These are phyloP conservation scores for Callopanchax toddi DNA, from an alignment of 2,113 vertebrate species.

Conservation along the genomic window DNA sequence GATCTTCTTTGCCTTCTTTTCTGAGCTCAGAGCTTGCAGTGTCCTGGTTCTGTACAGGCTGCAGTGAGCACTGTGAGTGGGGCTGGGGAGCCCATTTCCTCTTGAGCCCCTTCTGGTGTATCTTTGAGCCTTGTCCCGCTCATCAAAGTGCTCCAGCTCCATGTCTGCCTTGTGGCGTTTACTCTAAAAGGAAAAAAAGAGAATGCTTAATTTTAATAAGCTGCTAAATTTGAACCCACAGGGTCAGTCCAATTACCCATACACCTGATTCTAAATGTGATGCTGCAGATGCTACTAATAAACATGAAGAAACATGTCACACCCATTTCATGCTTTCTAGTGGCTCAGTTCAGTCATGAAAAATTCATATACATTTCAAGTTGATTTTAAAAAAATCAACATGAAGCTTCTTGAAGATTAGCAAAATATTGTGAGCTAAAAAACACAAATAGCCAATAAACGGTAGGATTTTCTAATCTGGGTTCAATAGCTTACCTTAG, in stretches of 20 bases:
- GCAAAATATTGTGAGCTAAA: too few species aligned
- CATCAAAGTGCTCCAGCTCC: conserved; percentile 98
- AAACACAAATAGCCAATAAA: too few species aligned
- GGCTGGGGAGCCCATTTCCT: conserved; percentile 93
- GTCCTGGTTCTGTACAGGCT: conserved; percentile 97
- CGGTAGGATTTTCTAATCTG: neutral
- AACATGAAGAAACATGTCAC: conserved; percentile 64
- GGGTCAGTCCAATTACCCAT: neutral
- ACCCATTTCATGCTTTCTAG: conserved; percentile 60
- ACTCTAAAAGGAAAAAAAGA: conserved; percentile 35
- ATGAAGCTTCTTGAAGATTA: too few species aligned
- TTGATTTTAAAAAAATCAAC: neutral
- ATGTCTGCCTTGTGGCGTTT: conserved; percentile 83
- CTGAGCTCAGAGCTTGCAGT: conserved; percentile 91
- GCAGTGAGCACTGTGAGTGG: conserved; percentile 98
- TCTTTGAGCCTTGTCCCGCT: conserved; percentile 93
- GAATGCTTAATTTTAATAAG: neutral
- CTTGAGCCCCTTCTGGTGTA: conserved; percentile 88
- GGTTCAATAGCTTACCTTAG: conserved; percentile 61
- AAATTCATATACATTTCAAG: conserved; percentile 7
- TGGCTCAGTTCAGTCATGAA: conserved; percentile 7
- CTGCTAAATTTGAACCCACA: neutral
- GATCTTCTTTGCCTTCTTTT: conserved; percentile 98
- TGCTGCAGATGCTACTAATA: conserved; percentile 37
- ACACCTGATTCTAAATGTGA: conserved; percentile 12